These are phyloP conservation scores for Harpagifer antarcticus DNA, from an alignment of 2,797 vertebrate genomes.

Conservation along the genomic window DNA sequence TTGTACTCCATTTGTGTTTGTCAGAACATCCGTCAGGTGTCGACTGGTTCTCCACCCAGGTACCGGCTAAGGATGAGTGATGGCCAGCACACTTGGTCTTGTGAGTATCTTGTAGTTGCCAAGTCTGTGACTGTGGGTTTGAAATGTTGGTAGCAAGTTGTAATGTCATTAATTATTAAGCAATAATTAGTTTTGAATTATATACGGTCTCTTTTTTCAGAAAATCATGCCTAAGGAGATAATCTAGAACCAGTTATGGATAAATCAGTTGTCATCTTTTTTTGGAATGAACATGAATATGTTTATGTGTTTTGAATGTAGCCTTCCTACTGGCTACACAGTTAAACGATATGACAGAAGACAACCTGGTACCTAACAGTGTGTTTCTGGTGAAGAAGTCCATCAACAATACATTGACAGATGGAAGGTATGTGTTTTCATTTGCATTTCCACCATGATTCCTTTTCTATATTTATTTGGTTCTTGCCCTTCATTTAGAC, in stretches of 20 bases:
- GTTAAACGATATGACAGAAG: constrained; percentile 64
- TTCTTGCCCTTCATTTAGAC: neutral
- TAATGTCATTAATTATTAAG: neutral
- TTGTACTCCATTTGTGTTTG: constrained; percentile 5
- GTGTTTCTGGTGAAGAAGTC: constrained; percentile 71
- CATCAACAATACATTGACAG: constrained; percentile 42
- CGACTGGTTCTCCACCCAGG: neutral
- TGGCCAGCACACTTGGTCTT: constrained; percentile 57
- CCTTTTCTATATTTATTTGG: neutral
- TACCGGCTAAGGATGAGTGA: constrained; percentile 76
- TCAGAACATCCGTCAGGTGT: constrained; percentile 59
- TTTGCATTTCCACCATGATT: neutral
- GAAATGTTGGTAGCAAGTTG: neutral
- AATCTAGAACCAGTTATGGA: neutral
- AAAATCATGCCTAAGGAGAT: neutral
- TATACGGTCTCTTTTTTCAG: too few relatives aligned
- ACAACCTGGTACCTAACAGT: constrained; percentile 64
- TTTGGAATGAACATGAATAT: neutral
- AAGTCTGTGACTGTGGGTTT: neutral
- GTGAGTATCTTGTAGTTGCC: constrained; percentile 61
- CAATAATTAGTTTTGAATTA: neutral
- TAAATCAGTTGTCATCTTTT: neutral
- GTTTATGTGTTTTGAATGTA: constrained; percentile 43
- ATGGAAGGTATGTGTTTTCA: constrained; percentile 66
- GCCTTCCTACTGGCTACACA: constrained; percentile 72